A percentile compares a stretch with the other conserved stretches of the same genome.
Conservation (phyloP, 2,888 invertebrate species). For the Halictus ligatus region DNA sequence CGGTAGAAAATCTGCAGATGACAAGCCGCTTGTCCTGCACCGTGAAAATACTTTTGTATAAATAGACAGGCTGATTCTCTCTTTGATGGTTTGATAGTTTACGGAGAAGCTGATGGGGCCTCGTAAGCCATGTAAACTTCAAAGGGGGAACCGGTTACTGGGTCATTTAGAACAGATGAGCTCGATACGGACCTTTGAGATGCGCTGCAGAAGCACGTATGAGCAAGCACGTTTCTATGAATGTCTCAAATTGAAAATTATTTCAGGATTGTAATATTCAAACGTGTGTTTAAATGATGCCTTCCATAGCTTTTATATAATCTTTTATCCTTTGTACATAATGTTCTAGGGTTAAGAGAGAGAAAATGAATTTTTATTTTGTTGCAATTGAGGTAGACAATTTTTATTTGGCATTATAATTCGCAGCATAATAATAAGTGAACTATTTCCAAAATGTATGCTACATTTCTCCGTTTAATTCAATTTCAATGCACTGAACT, state of each 20-base stretch:
- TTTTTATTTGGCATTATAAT: background rate
- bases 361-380: background rate
- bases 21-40: background rate
- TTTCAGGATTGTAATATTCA: background rate
- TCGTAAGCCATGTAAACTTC: background rate
- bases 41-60: background rate
- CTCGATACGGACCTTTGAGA: background rate
- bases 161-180: conserved; percentile 3
- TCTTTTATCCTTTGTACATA: too few species aligned
- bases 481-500: background rate
- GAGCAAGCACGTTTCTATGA: background rate
- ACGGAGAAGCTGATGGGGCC: background rate
- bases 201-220: background rate
- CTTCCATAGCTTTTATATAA: background rate
- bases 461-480: background rate
- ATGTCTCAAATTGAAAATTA: background rate
- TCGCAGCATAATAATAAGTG: background rate
- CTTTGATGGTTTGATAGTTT: background rate
- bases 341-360: too few species aligned
- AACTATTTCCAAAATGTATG: background rate
- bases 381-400: background rate
- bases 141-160: background rate
- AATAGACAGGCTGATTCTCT: background rate
- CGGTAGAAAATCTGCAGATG: background rate
- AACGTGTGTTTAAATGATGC: background rate